Base-by-base conservation (phyloP, 2,888 invertebrate species). In the Hybos culiciformis region DNA sequence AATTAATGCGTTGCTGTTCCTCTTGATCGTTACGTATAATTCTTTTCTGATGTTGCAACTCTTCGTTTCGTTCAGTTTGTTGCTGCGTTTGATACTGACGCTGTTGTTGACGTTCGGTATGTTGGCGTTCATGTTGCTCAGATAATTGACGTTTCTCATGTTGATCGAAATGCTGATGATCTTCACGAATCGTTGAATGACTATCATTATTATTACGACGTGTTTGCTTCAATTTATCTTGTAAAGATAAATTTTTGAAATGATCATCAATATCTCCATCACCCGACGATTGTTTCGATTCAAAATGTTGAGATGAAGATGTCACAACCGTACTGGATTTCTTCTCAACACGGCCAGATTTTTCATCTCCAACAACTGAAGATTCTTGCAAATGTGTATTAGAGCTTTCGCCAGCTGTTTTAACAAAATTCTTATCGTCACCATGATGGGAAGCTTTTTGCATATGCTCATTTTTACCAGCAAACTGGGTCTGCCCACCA, bases 401-500 rank as follows among this genome's bases (percentile, higher is more conserved):
- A 11, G 70, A 67, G 42, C 65, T 63, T 34, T 69, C 65, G 12
- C 68, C 67, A 5, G 68, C 65, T 34, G 70, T 61, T 54, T 69
- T 70, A 3, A 66, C 63, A 51, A 62, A 73, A 53, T 73, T 73
- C 46, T 68, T 68, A 38, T 70, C 72, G 46, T 74, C 72, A 8
- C 72, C 73, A 52, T 73, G 68, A 50, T 67, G 65, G 41, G 63
- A 69, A 20, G 68, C 68, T 33, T 73, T 72, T 32, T 73, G 71
- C 44, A 70, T 68, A 53, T 78, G 75, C 51, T 74, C 72, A 54
- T 77, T 77, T 48, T 72, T 69, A 5, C 79, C 80, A 20, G 74
- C 71, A 54, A 77, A 81, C 50, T 75, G 72, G 1, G 77, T 70
- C 44, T 68, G 67, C n/a, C 80, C 80, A 14, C 76, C 77, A 42